Evolutionary conservation across 35 echinoderm and acorn worm genomes (phyloP).

Genomic region (Chiridota heheva): DNA sequence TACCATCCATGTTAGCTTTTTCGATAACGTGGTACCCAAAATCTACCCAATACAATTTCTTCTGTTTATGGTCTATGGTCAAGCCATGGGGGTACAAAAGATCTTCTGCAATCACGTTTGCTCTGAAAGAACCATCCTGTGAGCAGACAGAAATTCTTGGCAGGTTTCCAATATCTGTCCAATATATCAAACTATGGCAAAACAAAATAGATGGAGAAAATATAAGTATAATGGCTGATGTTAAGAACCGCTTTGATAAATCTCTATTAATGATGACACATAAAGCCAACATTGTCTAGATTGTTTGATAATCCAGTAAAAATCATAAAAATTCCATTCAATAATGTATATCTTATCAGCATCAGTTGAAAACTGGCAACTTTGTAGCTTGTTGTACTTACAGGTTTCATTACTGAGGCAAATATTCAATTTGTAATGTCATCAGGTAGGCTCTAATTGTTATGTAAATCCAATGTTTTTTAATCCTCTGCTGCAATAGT

Average conservation of each 20-base stretch:
- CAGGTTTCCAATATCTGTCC: conserved; percentile 59
- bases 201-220: background rate
- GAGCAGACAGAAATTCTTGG: conserved; percentile 70
- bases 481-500: no score
- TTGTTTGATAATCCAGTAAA: no score
- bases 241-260: background rate
- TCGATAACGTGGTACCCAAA: conserved; percentile 61
- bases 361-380: no score
- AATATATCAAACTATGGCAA: conserved; percentile 72
- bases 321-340: no score
- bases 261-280: background rate
- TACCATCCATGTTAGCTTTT: conserved; percentile 70
- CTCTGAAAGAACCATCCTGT: conserved; percentile 57
- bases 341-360: no score
- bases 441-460: no score
- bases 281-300: background rate
- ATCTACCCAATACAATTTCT: conserved; percentile 83
- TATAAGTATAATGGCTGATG: background rate
- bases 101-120: conserved; percentile 43
- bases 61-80: conserved; percentile 74
- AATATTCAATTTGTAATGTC: no score
- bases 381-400: no score
- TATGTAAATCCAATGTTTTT: no score
- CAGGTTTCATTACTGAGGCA: no score
- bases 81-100: conserved; percentile 60